Conservation (phyloP, 2,113 vertebrate genomes). For the Actenoides lindsayi region DNA sequence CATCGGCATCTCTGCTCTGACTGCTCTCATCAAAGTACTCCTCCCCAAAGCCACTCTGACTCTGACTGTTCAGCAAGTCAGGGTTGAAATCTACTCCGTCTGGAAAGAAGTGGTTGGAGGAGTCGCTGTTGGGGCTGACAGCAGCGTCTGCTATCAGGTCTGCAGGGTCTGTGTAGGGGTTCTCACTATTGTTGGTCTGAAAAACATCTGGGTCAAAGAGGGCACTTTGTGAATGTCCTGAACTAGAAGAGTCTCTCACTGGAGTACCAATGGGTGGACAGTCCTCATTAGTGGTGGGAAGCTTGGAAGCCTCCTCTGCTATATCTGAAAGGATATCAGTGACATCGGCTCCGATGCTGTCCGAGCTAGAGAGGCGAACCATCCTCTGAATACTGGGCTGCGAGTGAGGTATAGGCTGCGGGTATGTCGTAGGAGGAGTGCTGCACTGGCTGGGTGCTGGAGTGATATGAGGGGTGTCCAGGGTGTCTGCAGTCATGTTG, state of each 20-base stretch:
- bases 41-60: conserved; percentile 86
- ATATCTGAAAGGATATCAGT: conserved; percentile 97
- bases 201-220: conserved; percentile 97
- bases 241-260: conserved; percentile 95
- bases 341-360: conserved; percentile 95
- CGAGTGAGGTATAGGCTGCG: conserved; percentile 77
- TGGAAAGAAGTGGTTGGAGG: conserved; percentile 92
- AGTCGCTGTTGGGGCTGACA: conserved; percentile 92
- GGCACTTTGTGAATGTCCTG: conserved; percentile 92
- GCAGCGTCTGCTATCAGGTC: conserved; percentile 94
- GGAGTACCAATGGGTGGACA: conserved; percentile 91
- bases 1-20: conserved; percentile 91
- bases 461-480: conserved; percentile 96
- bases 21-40: conserved; percentile 95
- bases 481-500: conserved; percentile 89
- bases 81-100: conserved; percentile 95
- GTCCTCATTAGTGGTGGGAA: conserved; percentile 83
- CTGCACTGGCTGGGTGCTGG: conserved; percentile 97
- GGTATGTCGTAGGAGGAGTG: conserved; percentile 88
- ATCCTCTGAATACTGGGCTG: conserved; percentile 87
- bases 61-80: conserved; percentile 80
- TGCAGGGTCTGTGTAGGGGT: conserved; percentile 92
- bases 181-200: conserved; percentile 90
- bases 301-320: conserved; percentile 93
- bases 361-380: conserved; percentile 93